These are phyloP conservation scores for Drosophila formosana DNA, from an alignment of 2,888 invertebrate genomes.

Conservation along the genomic window DNA sequence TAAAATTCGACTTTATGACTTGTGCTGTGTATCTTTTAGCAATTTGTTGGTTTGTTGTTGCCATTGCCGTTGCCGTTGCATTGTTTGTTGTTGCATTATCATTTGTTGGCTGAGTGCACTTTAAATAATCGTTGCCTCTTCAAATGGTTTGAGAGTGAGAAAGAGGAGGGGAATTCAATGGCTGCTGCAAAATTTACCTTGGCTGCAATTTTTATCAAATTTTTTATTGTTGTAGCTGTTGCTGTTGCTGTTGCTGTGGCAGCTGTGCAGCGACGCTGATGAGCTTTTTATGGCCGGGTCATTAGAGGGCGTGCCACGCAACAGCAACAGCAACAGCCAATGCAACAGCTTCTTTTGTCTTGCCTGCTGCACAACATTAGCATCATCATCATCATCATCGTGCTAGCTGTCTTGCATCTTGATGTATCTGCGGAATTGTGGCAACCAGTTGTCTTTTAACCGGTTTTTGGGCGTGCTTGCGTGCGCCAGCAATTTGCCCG, in stretches of 20 bases:
- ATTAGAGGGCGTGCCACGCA: slow-evolving; percentile 75
- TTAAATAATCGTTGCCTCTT: slow-evolving; percentile 77
- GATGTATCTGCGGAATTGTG: slow-evolving; percentile 54
- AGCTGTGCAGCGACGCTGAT: slow-evolving; percentile 71
- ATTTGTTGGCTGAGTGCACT: slow-evolving; percentile 76
- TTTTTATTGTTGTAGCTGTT: slow-evolving; percentile 33
- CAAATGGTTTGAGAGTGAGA: slow-evolving; percentile 63
- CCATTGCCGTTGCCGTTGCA: slow-evolving; percentile 24
- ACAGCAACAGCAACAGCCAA: slow-evolving; percentile 6
- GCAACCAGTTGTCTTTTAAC: slow-evolving; percentile 43
- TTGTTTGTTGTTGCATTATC: slow-evolving; percentile 61
- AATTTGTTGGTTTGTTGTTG: slow-evolving; percentile 50
- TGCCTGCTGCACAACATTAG: slow-evolving; percentile 60
- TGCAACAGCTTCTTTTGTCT: slow-evolving; percentile 45
- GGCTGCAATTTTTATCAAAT: slow-evolving; percentile 78
- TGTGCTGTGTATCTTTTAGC: slow-evolving; percentile 58
- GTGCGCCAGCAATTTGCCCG: slow-evolving; percentile 75
- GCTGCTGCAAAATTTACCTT: slow-evolving; percentile 42
- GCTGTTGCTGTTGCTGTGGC: slow-evolving; percentile 32
- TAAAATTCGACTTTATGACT: slow-evolving; percentile 68
- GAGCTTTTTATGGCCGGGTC: slow-evolving; percentile 76
- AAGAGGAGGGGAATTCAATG: background rate
- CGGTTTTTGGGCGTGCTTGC: slow-evolving; percentile 68
- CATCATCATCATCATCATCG: slow-evolving; percentile 46
- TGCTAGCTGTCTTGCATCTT: slow-evolving; percentile 44